phyloP scores from a whole-genome alignment of 2,797 vertebrate species.

The Loriculus beryllinus region DNA sequence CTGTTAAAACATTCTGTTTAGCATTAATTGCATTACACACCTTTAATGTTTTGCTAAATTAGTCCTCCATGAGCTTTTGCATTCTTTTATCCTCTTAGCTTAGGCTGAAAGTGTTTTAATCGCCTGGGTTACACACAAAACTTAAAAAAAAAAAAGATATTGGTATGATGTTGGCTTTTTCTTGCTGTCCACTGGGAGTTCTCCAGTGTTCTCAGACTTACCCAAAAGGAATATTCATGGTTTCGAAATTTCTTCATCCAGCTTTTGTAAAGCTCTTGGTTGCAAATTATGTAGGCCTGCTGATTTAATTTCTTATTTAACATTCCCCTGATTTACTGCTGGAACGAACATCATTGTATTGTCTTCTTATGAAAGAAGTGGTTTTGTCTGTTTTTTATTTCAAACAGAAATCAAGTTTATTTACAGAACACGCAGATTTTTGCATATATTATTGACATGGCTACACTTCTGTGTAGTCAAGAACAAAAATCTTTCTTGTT shows the following conservation, averaged over 20 bases:
- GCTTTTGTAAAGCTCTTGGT: not conserved
- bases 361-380: not conserved
- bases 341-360: not conserved
- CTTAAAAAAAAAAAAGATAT: not conserved
- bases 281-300: not conserved
- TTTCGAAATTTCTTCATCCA: not conserved
- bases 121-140: not conserved
- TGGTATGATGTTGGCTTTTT: not conserved
- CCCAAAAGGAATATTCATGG: not conserved
- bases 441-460: not conserved
- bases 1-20: not conserved
- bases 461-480: not conserved
- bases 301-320: not conserved
- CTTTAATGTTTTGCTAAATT: not conserved
- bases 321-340: not conserved
- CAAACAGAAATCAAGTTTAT: not conserved
- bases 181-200: not conserved
- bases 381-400: not conserved
- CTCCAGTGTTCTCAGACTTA: not conserved
- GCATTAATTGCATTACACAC: not conserved
- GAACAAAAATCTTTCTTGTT: not conserved
- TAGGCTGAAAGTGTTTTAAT: not conserved
- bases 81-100: not conserved
- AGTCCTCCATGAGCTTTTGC: not conserved
- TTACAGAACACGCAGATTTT: not conserved